A percentile compares a stretch with the other conserved stretches of the same genome.
phyloP scores from a whole-genome alignment of 2,797 vertebrate genomes.

The Typhlichthys subterraneus region DNA sequence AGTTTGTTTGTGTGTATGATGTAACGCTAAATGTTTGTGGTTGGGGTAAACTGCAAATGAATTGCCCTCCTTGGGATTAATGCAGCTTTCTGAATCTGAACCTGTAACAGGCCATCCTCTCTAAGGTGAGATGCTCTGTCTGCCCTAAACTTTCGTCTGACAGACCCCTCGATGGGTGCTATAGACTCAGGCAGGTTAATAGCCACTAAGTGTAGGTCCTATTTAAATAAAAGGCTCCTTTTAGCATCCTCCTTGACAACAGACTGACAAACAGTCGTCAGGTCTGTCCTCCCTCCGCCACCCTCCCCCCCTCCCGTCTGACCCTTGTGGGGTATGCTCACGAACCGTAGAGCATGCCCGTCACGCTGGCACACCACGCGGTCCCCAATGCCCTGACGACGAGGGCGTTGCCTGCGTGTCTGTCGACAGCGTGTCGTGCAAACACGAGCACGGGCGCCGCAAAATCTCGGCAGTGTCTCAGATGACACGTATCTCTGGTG shows the following conservation, averaged over 20 bases:
- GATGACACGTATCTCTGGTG: slow-evolving; percentile 38
- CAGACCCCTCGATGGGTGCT: slow-evolving; percentile 25
- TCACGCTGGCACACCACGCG: slow-evolving; percentile 38
- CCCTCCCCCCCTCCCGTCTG: not conserved
- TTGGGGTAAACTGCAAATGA: too few species aligned
- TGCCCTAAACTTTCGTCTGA: slow-evolving; percentile 3
- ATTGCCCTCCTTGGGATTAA: too few species aligned
- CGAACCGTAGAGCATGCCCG: slow-evolving; percentile 65
- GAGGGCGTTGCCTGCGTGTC: slow-evolving; percentile 41
- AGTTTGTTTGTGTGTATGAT: too few species aligned
- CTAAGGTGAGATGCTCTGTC: not conserved
- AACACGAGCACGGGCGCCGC: slow-evolving; percentile 46
- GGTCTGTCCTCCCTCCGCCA: slow-evolving; percentile 35
- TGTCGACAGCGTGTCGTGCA: slow-evolving; percentile 14
- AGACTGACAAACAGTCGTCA: slow-evolving; percentile 50
- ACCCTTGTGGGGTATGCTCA: slow-evolving; percentile 54
- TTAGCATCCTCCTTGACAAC: slow-evolving; percentile 31
- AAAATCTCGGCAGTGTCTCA: slow-evolving; percentile 26
- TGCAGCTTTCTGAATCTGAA: too few species aligned
- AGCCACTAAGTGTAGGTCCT: slow-evolving; percentile 3
- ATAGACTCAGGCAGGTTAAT: slow-evolving; percentile 11
- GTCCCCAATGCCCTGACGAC: slow-evolving; percentile 28
- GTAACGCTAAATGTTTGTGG: too few species aligned
- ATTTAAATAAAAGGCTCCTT: slow-evolving; percentile 36
- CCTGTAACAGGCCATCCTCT: not conserved